Conservation (phyloP, 2,888 invertebrate genomes). For the Xylota sylvarum region DNA sequence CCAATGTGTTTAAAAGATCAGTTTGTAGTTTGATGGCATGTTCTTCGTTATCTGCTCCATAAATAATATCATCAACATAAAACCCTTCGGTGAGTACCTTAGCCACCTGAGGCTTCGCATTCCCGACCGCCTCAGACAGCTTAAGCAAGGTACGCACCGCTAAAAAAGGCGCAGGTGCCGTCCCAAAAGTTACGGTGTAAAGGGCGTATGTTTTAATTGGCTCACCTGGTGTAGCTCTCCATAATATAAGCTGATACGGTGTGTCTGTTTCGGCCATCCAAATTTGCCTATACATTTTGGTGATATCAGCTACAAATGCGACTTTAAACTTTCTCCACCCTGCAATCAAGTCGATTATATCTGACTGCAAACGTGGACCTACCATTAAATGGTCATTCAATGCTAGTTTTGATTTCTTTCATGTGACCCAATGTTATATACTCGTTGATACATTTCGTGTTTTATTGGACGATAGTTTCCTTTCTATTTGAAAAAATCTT, state of each 20-base stretch:
- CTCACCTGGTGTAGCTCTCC: conserved; percentile 31
- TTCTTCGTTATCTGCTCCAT: conserved; percentile 30
- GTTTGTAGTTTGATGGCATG: conserved; percentile 31
- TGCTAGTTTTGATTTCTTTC: neutral
- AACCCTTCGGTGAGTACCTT: conserved; percentile 39
- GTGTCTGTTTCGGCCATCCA: conserved; percentile 33
- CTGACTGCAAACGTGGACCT: conserved; percentile 4
- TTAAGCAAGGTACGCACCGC: conserved; percentile 72
- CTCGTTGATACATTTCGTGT: conserved; percentile 8
- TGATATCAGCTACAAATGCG: conserved; percentile 7
- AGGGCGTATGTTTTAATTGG: conserved; percentile 50
- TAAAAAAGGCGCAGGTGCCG: too few species aligned
- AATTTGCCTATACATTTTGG: conserved; percentile 39
- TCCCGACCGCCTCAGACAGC: conserved; percentile 73
- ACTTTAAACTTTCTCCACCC: conserved; percentile 11
- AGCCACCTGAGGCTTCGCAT: conserved; percentile 67
- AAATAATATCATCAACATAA: conserved; percentile 70
- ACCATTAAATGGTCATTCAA: conserved; percentile 2
- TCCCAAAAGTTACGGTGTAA: too few species aligned
- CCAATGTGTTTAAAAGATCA: neutral
- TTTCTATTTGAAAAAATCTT: conserved; percentile 23
- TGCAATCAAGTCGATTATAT: neutral
- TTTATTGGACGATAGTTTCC: neutral
- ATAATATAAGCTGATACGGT: conserved; percentile 48
- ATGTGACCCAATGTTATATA: neutral